These are phyloP conservation scores for Chrysolina oricalcia DNA, from an alignment of 2,888 invertebrate genomes.

Conservation along the genomic window DNA sequence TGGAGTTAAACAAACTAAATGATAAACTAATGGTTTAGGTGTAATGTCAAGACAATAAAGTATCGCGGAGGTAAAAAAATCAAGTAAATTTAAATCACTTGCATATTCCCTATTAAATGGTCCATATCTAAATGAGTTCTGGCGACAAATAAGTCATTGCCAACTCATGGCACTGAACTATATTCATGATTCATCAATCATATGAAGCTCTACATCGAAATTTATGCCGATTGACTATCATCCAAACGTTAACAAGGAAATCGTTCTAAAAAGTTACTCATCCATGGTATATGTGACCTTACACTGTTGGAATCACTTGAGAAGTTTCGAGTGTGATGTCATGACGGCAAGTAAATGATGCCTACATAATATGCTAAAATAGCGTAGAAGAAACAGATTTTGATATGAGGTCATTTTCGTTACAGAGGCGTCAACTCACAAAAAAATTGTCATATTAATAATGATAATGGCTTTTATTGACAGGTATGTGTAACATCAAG, in stretches of 20 bases:
- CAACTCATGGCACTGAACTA: background rate
- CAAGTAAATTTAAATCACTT: too few relatives aligned
- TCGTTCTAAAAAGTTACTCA: conserved; percentile 2
- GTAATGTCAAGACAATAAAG: too few relatives aligned
- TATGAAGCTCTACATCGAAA: background rate
- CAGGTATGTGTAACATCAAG: too few relatives aligned
- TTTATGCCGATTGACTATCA: background rate
- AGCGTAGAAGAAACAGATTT: background rate
- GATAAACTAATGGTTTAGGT: too few relatives aligned
- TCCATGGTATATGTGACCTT: background rate
- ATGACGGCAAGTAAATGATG: background rate
- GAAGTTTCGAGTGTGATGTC: background rate
- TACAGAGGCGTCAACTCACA: too few relatives aligned
- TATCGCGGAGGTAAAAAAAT: too few relatives aligned
- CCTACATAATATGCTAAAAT: background rate
- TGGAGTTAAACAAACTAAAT: too few relatives aligned
- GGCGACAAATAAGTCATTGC: background rate
- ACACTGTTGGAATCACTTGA: background rate
- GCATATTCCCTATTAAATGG: background rate
- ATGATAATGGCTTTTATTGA: too few relatives aligned
- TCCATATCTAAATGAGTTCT: background rate
- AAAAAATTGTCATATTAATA: too few relatives aligned
- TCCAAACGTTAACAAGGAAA: conserved; percentile 13
- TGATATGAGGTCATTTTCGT: too few relatives aligned
- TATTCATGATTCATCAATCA: conserved; percentile 1